These are phyloP conservation scores for Alcedo atthis DNA, from an alignment of 2,797 vertebrate genomes.

Conservation along the genomic window DNA sequence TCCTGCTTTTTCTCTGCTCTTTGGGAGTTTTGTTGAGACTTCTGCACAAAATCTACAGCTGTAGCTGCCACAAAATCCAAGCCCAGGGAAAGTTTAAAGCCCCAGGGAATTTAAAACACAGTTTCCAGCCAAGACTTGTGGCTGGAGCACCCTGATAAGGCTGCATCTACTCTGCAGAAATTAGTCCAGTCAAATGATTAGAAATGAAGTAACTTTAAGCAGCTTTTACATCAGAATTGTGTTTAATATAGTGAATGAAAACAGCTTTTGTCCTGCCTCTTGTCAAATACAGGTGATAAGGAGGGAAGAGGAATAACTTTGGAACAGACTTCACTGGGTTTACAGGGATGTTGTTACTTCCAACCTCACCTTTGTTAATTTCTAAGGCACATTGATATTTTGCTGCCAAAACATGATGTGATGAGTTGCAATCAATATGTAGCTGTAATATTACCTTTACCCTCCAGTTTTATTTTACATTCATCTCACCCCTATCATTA, in stretches of 20 bases:
- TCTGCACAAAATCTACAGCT: not conserved
- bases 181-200: not conserved
- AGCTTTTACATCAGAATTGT: not conserved
- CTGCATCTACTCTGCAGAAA: not conserved
- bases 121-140: not conserved
- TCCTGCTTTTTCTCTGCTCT: no score
- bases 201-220: not conserved
- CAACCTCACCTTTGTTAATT: not conserved
- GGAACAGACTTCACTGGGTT: not conserved
- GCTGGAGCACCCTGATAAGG: not conserved
- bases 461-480: not conserved
- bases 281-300: not conserved
- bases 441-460: not conserved
- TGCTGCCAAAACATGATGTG: not conserved
- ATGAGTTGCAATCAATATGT: not conserved
- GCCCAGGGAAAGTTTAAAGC: not conserved
- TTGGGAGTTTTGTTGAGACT: not conserved
- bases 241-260: not conserved
- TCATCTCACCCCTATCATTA: not conserved
- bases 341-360: not conserved
- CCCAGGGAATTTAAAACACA: not conserved
- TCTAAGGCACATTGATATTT: not conserved
- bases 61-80: not conserved
- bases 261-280: not conserved
- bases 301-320: not conserved